Base-by-base conservation (phyloP, 1,140 invertebrate species). In the Camponotus vicinus region DNA sequence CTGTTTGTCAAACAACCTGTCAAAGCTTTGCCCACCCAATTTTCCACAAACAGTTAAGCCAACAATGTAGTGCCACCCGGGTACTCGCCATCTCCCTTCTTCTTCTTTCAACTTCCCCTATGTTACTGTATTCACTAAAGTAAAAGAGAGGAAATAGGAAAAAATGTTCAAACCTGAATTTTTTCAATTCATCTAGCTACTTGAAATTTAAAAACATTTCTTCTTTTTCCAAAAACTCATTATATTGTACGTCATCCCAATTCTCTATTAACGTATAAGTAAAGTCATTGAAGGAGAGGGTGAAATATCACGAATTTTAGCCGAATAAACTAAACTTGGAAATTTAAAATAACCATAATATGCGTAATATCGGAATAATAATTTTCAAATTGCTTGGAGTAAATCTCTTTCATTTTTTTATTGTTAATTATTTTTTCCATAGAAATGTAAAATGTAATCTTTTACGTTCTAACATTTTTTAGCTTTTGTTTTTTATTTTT, bases 1-100 rank as follows among this genome's bases (percentile, higher is more conserved):
- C 76, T 91, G 91, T 92, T 92, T 92, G 88, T 86, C 91, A 92
- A 92, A 92, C 91, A 92, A 89, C 91, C 89, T 90, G 91, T 92
- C 91, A 91, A 92, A 92, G 91, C 91, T 92, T 92, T 92, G 88
- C 87, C 88, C 82, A 92, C 82, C 84, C 91, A 92, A 92, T 91
- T 92, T 92, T 92, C 89, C 85, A 89, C 86, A 88, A 92, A 82
- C 89, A 91, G 91, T 90, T 91, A 85, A 86, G 84, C 89, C 85
- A 92, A 92, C 91, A 92, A 92, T 91, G 91, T 89, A 88, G 45
- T 57, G 90, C 80, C 86, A 88, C 67, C 76, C 77, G 78, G 75
- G 34, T 87, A 88, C 34, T n/a, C 37, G 11, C 15, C 21, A 18
- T n/a, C 34, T 6, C 21, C 49, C 27, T 76, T 37, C 63, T 71